These are phyloP conservation scores for Heterodera filipjevi DNA, from an alignment of 2,888 invertebrate species.

Conservation along the genomic window DNA sequence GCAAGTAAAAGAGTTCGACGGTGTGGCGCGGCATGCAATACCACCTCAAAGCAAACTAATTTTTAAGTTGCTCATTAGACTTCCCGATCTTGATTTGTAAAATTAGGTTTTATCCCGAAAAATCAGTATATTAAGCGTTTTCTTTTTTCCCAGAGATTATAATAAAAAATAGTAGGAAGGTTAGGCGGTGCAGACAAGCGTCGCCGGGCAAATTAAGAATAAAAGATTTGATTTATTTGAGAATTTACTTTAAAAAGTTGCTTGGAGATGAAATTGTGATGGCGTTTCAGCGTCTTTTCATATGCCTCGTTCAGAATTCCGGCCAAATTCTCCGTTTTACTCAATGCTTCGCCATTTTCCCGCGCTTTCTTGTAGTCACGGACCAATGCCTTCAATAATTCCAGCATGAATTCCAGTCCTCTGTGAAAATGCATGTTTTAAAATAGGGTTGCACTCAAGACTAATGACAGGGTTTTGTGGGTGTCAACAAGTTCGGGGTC, in stretches of 20 bases:
- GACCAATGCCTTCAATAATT: conserved; percentile 55
- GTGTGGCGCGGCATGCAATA: conserved; percentile 61
- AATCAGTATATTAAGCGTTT: too few species aligned
- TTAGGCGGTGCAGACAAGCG: too few species aligned
- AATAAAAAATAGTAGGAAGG: too few species aligned
- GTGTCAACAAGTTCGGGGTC: too few species aligned
- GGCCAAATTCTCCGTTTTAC: conserved; percentile 53
- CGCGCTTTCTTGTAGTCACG: conserved; percentile 44
- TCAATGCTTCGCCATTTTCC: conserved; percentile 37
- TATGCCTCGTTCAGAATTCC: conserved; percentile 53
- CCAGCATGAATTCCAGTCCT: conserved; percentile 64
- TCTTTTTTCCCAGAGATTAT: too few species aligned
- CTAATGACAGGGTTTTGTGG: too few species aligned
- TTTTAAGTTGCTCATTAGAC: neutral
- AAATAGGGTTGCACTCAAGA: too few species aligned
- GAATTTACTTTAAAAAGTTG: conserved; percentile 57
- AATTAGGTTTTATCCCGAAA: too few species aligned
- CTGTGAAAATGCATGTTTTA: too few species aligned
- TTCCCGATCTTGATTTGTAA: too few species aligned
- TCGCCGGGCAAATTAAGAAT: too few species aligned
- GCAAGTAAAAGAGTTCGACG: conserved; percentile 58
- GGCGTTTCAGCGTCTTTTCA: conserved; percentile 56
- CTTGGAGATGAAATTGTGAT: conserved; percentile 61
- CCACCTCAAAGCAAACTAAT: conserved; percentile 45
- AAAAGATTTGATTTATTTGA: too few species aligned